Evolutionary conservation across 2,797 vertebrate species (phyloP).

Genomic region (Limnodromus scolopaceus): DNA sequence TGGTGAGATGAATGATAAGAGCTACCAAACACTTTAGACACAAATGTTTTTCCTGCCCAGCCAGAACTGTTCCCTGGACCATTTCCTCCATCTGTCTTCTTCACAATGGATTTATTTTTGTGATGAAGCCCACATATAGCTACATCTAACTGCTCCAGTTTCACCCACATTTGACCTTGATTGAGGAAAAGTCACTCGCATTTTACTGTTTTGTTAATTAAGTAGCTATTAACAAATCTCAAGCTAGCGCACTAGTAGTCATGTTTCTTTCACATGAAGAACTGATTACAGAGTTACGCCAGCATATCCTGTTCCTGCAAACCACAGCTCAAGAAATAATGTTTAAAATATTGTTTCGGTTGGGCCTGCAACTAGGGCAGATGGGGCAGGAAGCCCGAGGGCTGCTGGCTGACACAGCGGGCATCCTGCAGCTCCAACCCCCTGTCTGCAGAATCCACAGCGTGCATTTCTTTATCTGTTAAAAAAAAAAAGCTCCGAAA

Average conservation of each 20-base stretch:
- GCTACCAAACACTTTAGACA: constrained; percentile 37
- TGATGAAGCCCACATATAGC: neutral
- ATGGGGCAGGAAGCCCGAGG: constrained; percentile 1
- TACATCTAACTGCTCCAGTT: neutral
- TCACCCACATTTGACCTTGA: constrained; percentile 26
- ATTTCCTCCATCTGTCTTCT: constrained; percentile 59
- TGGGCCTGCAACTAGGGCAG: neutral
- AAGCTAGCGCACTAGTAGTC: neutral
- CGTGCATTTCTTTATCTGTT: neutral
- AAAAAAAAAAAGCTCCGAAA: neutral
- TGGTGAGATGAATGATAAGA: constrained; percentile 53
- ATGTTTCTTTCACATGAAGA: constrained; percentile 24
- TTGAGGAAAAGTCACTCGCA: neutral
- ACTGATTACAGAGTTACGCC: constrained; percentile 35
- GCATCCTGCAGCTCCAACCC: neutral
- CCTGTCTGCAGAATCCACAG: neutral
- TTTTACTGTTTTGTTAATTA: constrained; percentile 7
- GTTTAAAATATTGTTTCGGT: constrained; percentile 35
- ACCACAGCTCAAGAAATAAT: constrained; percentile 22
- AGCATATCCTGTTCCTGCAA: constrained; percentile 52
- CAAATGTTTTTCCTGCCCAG: constrained; percentile 45
- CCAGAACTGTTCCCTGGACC: constrained; percentile 40
- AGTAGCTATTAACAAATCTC: constrained; percentile 9
- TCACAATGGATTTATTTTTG: constrained; percentile 67
- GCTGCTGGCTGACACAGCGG: neutral